Evolutionary conservation across 2,888 invertebrate genomes (phyloP).

Genomic region (Dynastes tityus): DNA sequence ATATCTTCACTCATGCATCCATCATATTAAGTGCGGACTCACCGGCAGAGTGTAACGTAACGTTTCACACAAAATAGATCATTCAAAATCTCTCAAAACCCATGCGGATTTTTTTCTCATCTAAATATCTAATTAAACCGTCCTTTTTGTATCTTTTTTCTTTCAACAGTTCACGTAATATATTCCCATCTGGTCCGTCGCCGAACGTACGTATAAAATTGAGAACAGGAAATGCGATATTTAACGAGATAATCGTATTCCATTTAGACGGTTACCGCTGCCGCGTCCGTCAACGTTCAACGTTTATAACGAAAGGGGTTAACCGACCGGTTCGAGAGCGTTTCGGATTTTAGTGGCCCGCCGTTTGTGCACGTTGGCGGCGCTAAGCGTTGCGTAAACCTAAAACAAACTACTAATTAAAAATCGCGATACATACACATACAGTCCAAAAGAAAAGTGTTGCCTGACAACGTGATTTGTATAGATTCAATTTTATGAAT

Average conservation of each 20-base stretch:
- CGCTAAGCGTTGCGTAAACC: slow-evolving; percentile 17
- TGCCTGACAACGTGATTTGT: too few species aligned
- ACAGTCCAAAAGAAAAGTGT: too few species aligned
- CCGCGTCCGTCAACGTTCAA: background rate
- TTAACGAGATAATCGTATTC: slow-evolving; percentile 21
- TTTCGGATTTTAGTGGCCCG: slow-evolving; percentile 22
- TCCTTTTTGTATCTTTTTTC: slow-evolving; percentile 11
- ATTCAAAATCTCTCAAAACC: background rate
- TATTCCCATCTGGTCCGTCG: slow-evolving; percentile 11
- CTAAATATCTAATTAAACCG: slow-evolving; percentile 8
- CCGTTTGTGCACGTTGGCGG: background rate
- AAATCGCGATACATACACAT: slow-evolving; percentile 18
- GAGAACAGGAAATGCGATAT: slow-evolving; percentile 36
- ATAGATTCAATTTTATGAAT: too few species aligned
- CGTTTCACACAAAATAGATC: too few species aligned
- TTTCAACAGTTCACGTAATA: slow-evolving; percentile 13
- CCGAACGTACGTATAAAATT: background rate
- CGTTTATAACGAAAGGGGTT: slow-evolving; percentile 21
- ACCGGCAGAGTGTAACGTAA: too few species aligned
- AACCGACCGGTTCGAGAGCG: slow-evolving; percentile 19
- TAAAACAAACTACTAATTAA: slow-evolving; percentile 36
- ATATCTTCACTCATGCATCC: too few species aligned
- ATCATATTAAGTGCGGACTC: too few species aligned
- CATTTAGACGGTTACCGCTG: slow-evolving; percentile 3
- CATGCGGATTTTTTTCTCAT: slow-evolving; percentile 12